Conservation (phyloP, 2,888 invertebrate species). For the Proisotoma minuta region DNA sequence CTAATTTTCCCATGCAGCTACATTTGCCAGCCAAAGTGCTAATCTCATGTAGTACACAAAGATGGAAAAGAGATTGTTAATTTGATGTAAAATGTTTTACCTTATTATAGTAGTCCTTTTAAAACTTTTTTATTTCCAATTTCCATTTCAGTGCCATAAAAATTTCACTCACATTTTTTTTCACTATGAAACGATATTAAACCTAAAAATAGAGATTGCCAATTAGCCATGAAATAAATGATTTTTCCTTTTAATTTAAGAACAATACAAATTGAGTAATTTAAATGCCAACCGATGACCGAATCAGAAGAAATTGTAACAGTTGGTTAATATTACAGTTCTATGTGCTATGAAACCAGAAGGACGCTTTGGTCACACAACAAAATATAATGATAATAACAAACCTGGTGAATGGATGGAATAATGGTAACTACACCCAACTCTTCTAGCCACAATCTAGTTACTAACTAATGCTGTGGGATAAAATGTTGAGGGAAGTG, state of each 20-base stretch:
- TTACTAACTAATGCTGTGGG: too few relatives aligned
- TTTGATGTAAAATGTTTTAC: not conserved
- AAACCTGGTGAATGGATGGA: not conserved
- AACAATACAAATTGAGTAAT: too few relatives aligned
- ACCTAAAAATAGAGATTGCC: not conserved
- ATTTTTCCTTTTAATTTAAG: too few relatives aligned
- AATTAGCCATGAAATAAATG: too few relatives aligned
- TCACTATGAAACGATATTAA: not conserved
- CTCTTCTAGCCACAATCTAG: not conserved
- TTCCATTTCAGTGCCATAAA: not conserved
- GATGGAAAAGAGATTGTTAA: not conserved
- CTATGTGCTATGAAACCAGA: too few relatives aligned
- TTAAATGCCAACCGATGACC: too few relatives aligned
- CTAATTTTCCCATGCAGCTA: not conserved
- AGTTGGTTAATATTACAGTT: not conserved
- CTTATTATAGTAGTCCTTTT: not conserved
- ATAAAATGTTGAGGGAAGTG: constrained; percentile 11
- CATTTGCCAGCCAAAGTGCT: not conserved
- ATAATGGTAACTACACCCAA: not conserved
- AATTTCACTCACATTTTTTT: not conserved
- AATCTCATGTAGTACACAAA: not conserved
- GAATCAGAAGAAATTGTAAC: too few relatives aligned
- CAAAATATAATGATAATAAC: not conserved
- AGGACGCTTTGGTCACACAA: not conserved
- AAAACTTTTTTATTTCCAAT: not conserved